Evolutionary conservation across 1,140 invertebrate species (phyloP).

Genomic region (Streblospio benedicti): DNA sequence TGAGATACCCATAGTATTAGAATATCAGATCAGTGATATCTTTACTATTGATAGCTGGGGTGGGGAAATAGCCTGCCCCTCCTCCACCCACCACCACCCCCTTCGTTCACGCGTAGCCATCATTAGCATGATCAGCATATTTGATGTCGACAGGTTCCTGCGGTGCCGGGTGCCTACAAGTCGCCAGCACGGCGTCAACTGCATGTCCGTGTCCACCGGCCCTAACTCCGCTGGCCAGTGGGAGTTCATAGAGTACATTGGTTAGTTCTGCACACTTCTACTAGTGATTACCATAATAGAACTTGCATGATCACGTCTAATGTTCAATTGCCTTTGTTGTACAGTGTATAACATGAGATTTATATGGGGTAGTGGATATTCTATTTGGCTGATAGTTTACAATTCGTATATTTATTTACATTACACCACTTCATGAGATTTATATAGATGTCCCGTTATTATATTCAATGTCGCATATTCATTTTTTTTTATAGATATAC

Average conservation of each 20-base stretch:
- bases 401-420: background rate
- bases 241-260: conserved; percentile 38
- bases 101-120: too few species aligned
- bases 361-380: background rate
- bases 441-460: background rate
- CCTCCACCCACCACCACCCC: too few species aligned
- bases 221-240: conserved; percentile 33
- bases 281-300: background rate
- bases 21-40: too few species aligned
- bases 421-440: background rate
- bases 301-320: background rate
- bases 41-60: too few species aligned
- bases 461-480: too few species aligned
- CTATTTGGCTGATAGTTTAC: background rate
- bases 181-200: conserved; percentile 36
- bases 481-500: too few species aligned
- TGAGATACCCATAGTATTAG: too few species aligned
- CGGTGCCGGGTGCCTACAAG: conserved; percentile 33
- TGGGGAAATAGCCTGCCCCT: too few species aligned
- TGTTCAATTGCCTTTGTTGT: background rate
- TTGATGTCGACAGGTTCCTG: too few species aligned
- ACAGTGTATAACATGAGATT: background rate
- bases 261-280: background rate
- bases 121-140: too few species aligned
- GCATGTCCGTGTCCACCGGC: conserved; percentile 39